Conservation (phyloP, 1,140 invertebrate species). For the Augochlora pura region DNA sequence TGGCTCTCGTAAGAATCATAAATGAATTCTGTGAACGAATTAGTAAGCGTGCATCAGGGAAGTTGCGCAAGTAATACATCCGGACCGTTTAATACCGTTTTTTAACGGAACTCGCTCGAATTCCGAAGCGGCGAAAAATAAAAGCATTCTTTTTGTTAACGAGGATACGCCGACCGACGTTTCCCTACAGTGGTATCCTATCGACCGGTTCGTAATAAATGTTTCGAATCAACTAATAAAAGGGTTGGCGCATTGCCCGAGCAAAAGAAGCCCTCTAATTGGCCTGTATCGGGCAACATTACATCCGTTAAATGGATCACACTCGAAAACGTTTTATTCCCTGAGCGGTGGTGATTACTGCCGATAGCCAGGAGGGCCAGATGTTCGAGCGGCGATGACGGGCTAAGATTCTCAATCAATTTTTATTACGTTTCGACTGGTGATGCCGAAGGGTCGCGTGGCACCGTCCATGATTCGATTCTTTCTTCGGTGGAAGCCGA, state of each 20-base stretch:
- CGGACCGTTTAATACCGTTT: background rate
- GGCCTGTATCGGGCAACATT: constrained; percentile 55
- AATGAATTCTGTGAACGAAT: no score
- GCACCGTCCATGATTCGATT: constrained; percentile 51
- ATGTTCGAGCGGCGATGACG: constrained; percentile 63
- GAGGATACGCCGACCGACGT: background rate
- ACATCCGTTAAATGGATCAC: constrained; percentile 61
- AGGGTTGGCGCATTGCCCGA: constrained; percentile 1
- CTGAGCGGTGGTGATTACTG: constrained; percentile 63
- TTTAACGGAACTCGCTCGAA: background rate
- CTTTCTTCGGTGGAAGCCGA: background rate
- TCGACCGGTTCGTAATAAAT: constrained; percentile 3
- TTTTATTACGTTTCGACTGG: constrained; percentile 62
- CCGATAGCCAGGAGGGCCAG: constrained; percentile 70
- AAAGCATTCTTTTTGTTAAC: background rate
- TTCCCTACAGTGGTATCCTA: background rate
- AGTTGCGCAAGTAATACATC: background rate
- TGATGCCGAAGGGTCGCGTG: constrained; percentile 59
- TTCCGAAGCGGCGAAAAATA: background rate
- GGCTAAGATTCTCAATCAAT: constrained; percentile 64
- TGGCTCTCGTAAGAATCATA: no score
- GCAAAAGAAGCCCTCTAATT: constrained; percentile 47
- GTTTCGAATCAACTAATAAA: constrained; percentile 41
- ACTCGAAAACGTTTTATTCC: constrained; percentile 61
- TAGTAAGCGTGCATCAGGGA: background rate